Evolutionary conservation across 2,888 invertebrate genomes (phyloP).

Genomic region (Ophraella communa): DNA sequence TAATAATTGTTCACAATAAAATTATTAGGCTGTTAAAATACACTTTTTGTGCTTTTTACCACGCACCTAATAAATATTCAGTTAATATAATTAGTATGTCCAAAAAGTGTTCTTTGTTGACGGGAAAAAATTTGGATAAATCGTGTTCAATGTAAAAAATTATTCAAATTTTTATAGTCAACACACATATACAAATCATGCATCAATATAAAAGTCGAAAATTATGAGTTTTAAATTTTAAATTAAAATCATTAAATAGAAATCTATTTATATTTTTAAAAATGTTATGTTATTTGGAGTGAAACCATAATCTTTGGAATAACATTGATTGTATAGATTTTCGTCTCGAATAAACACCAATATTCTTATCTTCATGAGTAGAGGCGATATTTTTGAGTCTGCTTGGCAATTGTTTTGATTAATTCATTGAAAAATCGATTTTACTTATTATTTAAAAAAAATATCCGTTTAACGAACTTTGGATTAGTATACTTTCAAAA

Average conservation of each 20-base stretch:
- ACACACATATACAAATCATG: too few relatives aligned
- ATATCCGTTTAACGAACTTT: too few relatives aligned
- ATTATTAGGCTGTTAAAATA: constrained; percentile 9
- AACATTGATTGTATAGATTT: neutral
- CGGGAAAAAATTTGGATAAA: neutral
- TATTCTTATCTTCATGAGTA: neutral
- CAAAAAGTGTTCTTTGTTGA: constrained; percentile 1
- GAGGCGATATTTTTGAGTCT: too few relatives aligned
- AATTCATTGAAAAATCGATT: too few relatives aligned
- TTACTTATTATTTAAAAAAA: too few relatives aligned
- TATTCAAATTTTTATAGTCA: neutral
- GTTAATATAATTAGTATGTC: neutral
- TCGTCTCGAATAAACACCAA: neutral
- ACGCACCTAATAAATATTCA: neutral
- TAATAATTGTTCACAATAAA: constrained; percentile 13
- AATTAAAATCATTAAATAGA: too few relatives aligned
- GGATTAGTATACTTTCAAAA: too few relatives aligned
- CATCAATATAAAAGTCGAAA: too few relatives aligned
- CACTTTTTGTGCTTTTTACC: constrained; percentile 12
- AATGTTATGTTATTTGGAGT: too few relatives aligned
- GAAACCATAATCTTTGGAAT: neutral
- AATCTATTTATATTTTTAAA: too few relatives aligned
- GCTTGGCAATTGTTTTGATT: too few relatives aligned
- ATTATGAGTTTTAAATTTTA: too few relatives aligned
- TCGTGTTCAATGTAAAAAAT: neutral